A percentile compares a stretch with the other conserved stretches of the same genome.
Conservation (phyloP, 1,140 invertebrate species). For the Drosophila obscura region DNA sequence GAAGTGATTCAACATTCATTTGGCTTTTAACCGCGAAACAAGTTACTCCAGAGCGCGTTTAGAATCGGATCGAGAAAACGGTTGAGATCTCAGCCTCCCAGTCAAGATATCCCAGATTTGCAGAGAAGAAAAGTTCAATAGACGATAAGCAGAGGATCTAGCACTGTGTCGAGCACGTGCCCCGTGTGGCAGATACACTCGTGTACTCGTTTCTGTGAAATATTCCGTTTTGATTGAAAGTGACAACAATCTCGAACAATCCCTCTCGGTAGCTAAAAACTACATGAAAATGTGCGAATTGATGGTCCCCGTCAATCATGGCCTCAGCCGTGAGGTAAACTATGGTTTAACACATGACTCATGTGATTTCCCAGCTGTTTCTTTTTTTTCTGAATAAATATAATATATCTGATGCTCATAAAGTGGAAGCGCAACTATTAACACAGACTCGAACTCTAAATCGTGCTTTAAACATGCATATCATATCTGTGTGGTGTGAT, state of each 20-base stretch:
- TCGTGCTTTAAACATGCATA: conserved; percentile 24
- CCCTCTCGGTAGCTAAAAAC: neutral
- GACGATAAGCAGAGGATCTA: conserved; percentile 39
- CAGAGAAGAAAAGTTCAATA: conserved; percentile 20
- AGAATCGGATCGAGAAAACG: conserved; percentile 40
- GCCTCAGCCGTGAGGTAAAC: conserved; percentile 75
- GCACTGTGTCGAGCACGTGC: conserved; percentile 51
- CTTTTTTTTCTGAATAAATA: conserved; percentile 11
- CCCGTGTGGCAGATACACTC: conserved; percentile 34
- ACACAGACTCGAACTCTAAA: conserved; percentile 11
- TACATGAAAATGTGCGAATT: conserved; percentile 77
- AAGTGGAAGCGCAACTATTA: conserved; percentile 16
- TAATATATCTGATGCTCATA: conserved; percentile 21
- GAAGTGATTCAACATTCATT: conserved; percentile 45
- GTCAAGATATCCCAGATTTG: conserved; percentile 3
- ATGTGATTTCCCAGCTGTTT: conserved; percentile 47
- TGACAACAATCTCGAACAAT: conserved; percentile 1
- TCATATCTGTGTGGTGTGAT: conserved; percentile 3
- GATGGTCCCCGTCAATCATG: conserved; percentile 65
- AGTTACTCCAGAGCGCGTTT: too few relatives aligned
- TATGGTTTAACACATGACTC: conserved; percentile 36
- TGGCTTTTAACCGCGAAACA: conserved; percentile 54
- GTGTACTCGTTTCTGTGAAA: neutral
- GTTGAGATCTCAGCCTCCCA: conserved; percentile 11
- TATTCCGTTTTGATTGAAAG: conserved; percentile 21